These are phyloP conservation scores for Drosophila mayaguana DNA, from an alignment of 2,888 invertebrate genomes.

Conservation along the genomic window DNA sequence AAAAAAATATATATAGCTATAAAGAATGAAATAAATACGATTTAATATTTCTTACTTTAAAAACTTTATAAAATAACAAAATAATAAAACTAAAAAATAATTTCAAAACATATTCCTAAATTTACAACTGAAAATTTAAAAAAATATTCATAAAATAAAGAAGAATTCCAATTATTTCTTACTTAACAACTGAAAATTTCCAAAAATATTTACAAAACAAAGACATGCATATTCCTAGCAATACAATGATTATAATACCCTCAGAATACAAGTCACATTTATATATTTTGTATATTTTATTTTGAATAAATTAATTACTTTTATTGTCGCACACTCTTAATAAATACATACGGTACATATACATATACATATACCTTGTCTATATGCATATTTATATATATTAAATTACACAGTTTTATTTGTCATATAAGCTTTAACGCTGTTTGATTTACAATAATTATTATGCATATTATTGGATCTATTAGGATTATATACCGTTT, in stretches of 20 bases:
- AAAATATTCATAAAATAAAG: background rate
- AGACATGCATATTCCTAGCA: no score
- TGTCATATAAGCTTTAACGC: slow-evolving; percentile 31
- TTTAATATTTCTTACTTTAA: background rate
- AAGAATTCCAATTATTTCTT: background rate
- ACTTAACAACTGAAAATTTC: background rate
- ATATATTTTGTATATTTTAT: slow-evolving; percentile 19
- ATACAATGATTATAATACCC: background rate
- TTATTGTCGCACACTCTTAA: slow-evolving; percentile 85
- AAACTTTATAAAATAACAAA: background rate
- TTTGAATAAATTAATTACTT: slow-evolving; percentile 83
- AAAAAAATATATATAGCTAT: background rate
- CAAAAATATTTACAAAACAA: background rate
- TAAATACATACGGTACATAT: slow-evolving; percentile 39
- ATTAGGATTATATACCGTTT: slow-evolving; percentile 58
- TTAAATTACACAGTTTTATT: slow-evolving; percentile 72
- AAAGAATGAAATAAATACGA: background rate
- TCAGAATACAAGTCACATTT: background rate
- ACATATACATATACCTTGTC: slow-evolving; percentile 31
- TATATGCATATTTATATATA: slow-evolving; percentile 22
- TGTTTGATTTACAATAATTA: slow-evolving; percentile 45
- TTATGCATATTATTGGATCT: slow-evolving; percentile 63
- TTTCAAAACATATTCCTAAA: background rate
- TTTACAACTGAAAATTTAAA: background rate
- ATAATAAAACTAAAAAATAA: background rate